Base-by-base conservation (phyloP, 2,113 vertebrate species). In the Platysteira castanea region DNA sequence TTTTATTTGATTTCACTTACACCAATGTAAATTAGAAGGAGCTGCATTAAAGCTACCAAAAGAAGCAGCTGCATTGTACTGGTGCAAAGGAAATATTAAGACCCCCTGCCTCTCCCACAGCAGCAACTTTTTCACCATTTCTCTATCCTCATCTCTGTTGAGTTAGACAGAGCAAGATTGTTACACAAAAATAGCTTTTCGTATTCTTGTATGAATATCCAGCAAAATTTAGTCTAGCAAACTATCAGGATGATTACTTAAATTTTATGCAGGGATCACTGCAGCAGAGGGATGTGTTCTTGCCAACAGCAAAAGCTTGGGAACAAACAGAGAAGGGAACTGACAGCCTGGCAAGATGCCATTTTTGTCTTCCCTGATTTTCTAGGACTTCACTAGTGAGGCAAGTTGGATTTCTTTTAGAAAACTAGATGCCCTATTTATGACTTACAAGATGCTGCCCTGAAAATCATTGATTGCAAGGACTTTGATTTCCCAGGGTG, bases 1-100 rank as follows among this genome's bases (percentile, higher is more conserved):
- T 92, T 96, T 96, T 93, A 97, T 96, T 97, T 96, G 92, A 95
- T 97, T 94, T 93, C 80, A 76, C 95, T 96, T 93, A 90, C 83
- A 89, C 65, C 86, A 61, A 95, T 96, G 88, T 82, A 96, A 95
- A 96, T 93, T 86, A 95, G 90, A 92, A 94, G 61, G 61, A 87
- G 73, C 65, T 93, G 65, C 80, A 84, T 93, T 84, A 95, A 79
- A 90, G 56, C 71, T 80, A 95, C 82, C 76, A 90, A 84, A 89
- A 79, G 64, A 90, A 60, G 69, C 76, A 90, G 90, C 52, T 94
- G 76, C 80, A 73, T 89, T 90, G 50, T 61, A 74, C 20, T 68
- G 22, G 47, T 75, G 47, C 27, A 82, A 78, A 33, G 44, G 49
- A 94, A 95, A 84, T 94, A 87, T 75, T 53, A 92, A 78, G 64